These are phyloP conservation scores for Boloria euphrosyne DNA, from an alignment of 2,888 invertebrate species.

Conservation along the genomic window DNA sequence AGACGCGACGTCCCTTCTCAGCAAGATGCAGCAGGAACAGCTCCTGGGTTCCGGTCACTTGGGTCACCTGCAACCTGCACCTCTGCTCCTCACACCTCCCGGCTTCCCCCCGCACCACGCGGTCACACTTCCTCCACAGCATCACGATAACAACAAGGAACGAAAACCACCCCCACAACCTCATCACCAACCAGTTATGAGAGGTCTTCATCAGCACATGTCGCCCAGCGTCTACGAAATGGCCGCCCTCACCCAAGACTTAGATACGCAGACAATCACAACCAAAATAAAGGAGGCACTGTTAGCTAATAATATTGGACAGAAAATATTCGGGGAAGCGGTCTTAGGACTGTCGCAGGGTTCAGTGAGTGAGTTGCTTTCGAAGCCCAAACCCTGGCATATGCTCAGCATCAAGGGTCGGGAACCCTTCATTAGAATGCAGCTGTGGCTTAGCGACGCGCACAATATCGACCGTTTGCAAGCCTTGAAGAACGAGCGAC, in stretches of 20 bases:
- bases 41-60: slow-evolving; percentile 82
- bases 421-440: slow-evolving; percentile 98
- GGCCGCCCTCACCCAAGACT: slow-evolving; percentile 97
- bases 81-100: slow-evolving; percentile 88
- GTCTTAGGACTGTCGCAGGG: slow-evolving; percentile 98
- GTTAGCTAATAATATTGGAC: slow-evolving; percentile 97
- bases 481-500: slow-evolving; percentile 93
- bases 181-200: slow-evolving; percentile 85
- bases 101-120: slow-evolving; percentile 89
- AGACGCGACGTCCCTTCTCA: slow-evolving; percentile 84
- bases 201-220: slow-evolving; percentile 91
- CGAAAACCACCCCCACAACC: slow-evolving; percentile 80
- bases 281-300: slow-evolving; percentile 98
- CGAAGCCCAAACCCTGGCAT: slow-evolving; percentile 99
- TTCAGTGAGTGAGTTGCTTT: slow-evolving; percentile 97
- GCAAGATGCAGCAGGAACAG: slow-evolving; percentile 88
- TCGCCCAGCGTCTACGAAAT: slow-evolving; percentile 98
- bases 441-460: slow-evolving; percentile 97
- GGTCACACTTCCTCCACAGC: slow-evolving; percentile 85
- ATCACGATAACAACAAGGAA: slow-evolving; percentile 79
- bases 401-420: slow-evolving; percentile 99
- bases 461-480: slow-evolving; percentile 97
- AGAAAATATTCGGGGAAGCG: slow-evolving; percentile 99
- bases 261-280: slow-evolving; percentile 97
- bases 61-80: slow-evolving; percentile 78